phyloP scores from a whole-genome alignment of 2,888 invertebrate species.

The Chaetogeoica ovagalla region DNA sequence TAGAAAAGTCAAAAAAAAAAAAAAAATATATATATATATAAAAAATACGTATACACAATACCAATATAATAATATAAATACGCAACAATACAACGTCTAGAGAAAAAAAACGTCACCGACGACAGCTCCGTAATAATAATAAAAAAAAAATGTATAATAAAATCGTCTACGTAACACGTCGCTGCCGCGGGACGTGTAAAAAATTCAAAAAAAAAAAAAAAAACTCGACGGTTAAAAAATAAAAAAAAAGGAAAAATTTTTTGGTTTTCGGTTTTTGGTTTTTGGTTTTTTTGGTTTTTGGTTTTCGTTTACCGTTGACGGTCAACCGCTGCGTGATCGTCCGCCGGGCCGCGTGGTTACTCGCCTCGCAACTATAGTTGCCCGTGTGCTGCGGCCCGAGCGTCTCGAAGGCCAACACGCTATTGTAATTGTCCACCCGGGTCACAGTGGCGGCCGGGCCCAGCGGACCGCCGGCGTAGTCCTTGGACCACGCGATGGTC shows the following conservation, averaged over 20 bases:
- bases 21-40: not conserved
- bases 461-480: slow-evolving; percentile 66
- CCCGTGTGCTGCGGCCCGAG: slow-evolving; percentile 76
- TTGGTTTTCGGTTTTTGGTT: no score
- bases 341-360: slow-evolving; percentile 74
- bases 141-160: slow-evolving; percentile 8
- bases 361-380: slow-evolving; percentile 75
- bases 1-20: no score
- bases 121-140: not conserved
- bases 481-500: slow-evolving; percentile 76
- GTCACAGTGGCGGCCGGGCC: slow-evolving; percentile 65
- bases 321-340: slow-evolving; percentile 73
- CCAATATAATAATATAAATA: no score
- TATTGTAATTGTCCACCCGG: slow-evolving; percentile 76
- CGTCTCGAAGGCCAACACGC: slow-evolving; percentile 76
- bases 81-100: not conserved
- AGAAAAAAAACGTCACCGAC: not conserved
- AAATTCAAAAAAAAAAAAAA: no score
- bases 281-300: not conserved
- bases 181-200: not conserved
- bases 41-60: not conserved
- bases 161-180: not conserved
- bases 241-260: no score
- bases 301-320: slow-evolving; percentile 71
- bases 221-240: no score